These are phyloP conservation scores for Spea bombifrons DNA, from an alignment of 2,113 vertebrate genomes.

Conservation along the genomic window DNA sequence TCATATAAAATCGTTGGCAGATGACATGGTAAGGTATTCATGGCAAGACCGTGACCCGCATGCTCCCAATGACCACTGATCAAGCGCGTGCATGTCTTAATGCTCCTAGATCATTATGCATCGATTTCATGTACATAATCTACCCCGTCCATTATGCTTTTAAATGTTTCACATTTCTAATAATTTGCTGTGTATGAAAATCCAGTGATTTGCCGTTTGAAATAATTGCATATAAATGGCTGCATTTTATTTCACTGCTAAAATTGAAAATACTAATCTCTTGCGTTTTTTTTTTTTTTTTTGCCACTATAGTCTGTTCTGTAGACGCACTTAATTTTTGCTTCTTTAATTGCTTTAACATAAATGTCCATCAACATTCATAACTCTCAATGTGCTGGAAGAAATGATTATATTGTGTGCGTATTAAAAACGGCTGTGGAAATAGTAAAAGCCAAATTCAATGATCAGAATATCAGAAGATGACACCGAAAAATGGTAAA, in stretches of 20 bases:
- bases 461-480: too few species aligned
- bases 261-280: slow-evolving; percentile 18
- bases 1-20: slow-evolving; percentile 99
- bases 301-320: neutral
- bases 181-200: neutral
- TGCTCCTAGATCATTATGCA: slow-evolving; percentile 52
- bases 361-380: neutral
- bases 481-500: too few species aligned
- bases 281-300: neutral
- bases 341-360: neutral
- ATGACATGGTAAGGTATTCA: slow-evolving; percentile 96
- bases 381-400: neutral
- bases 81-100: slow-evolving; percentile 39
- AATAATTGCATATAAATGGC: slow-evolving; percentile 10
- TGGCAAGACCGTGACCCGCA: slow-evolving; percentile 63
- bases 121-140: neutral
- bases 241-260: slow-evolving; percentile 1
- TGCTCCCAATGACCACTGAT: slow-evolving; percentile 52
- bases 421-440: neutral
- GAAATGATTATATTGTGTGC: neutral
- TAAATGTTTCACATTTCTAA: slow-evolving; percentile 10
- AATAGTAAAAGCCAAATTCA: too few species aligned
- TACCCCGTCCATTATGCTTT: slow-evolving; percentile 1
- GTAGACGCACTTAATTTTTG: neutral
- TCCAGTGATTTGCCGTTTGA: neutral